Conservation (phyloP, 2,113 vertebrate genomes). For the Brevimyrus niger region DNA sequence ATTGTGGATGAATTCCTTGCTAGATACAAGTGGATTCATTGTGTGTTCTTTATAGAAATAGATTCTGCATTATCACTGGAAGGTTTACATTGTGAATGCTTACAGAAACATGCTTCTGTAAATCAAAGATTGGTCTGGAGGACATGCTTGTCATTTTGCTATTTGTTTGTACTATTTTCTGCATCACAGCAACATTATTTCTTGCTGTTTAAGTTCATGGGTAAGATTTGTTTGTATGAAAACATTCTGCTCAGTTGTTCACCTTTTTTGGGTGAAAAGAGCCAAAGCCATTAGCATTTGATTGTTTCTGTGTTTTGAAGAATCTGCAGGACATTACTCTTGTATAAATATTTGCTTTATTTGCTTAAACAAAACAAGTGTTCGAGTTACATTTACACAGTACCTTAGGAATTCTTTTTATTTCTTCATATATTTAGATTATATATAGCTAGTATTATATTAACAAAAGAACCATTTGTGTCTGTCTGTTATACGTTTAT, state of each 20-base stretch:
- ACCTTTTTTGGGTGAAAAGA: background rate
- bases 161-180: background rate
- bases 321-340: background rate
- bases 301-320: background rate
- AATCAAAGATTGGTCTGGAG: background rate
- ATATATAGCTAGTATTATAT: background rate
- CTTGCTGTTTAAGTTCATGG: background rate
- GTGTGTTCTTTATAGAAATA: background rate
- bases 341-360: constrained; percentile 7
- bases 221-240: background rate
- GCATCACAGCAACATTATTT: background rate
- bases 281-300: background rate
- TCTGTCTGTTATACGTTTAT: background rate
- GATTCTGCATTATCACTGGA: background rate
- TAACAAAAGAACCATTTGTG: constrained; percentile 14
- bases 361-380: background rate
- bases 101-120: background rate
- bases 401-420: background rate
- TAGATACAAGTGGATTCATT: background rate
- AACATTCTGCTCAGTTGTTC: background rate
- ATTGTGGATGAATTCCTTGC: background rate
- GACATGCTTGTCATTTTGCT: background rate
- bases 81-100: background rate
- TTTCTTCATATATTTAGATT: background rate
- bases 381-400: background rate